Conservation (phyloP, 2,113 vertebrate species). For the Spea bombifrons region DNA sequence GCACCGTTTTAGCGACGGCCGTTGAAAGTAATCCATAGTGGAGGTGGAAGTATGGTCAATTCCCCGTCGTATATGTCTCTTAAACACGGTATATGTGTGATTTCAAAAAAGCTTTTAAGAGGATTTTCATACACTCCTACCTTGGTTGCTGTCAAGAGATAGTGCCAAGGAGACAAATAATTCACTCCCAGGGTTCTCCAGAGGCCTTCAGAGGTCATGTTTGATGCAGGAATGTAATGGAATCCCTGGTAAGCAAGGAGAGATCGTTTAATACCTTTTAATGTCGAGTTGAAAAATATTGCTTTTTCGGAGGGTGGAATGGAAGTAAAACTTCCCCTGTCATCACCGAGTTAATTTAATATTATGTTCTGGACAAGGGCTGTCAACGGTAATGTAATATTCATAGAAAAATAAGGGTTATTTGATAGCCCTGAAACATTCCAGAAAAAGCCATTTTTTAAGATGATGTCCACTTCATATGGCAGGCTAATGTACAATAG, state of each 20-base stretch:
- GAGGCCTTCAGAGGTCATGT: slow-evolving; percentile 19
- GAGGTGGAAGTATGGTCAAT: slow-evolving; percentile 28
- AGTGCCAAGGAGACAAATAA: slow-evolving; percentile 27
- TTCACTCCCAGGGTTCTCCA: background rate
- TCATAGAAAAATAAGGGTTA: background rate
- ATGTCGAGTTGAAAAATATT: slow-evolving; percentile 36
- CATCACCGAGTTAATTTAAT: slow-evolving; percentile 5
- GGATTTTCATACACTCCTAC: slow-evolving; percentile 20
- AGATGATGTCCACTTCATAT: background rate
- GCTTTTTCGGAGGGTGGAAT: background rate
- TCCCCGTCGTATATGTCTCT: background rate
- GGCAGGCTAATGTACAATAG: background rate
- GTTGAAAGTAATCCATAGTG: slow-evolving; percentile 34
- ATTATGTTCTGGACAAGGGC: background rate
- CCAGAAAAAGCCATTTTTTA: background rate
- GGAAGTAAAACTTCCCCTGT: slow-evolving; percentile 12
- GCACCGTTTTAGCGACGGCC: background rate
- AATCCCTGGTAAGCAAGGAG: slow-evolving; percentile 33
- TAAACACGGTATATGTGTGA: slow-evolving; percentile 23
- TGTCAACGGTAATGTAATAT: background rate
- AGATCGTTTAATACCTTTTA: slow-evolving; percentile 43
- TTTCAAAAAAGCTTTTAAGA: slow-evolving; percentile 43
- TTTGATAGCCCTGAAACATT: background rate
- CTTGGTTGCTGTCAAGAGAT: slow-evolving; percentile 13
- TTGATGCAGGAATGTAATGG: slow-evolving; percentile 27